Conservation (phyloP, 2,113 vertebrate species). For the Pseudorhombus dupliciocellatus region DNA sequence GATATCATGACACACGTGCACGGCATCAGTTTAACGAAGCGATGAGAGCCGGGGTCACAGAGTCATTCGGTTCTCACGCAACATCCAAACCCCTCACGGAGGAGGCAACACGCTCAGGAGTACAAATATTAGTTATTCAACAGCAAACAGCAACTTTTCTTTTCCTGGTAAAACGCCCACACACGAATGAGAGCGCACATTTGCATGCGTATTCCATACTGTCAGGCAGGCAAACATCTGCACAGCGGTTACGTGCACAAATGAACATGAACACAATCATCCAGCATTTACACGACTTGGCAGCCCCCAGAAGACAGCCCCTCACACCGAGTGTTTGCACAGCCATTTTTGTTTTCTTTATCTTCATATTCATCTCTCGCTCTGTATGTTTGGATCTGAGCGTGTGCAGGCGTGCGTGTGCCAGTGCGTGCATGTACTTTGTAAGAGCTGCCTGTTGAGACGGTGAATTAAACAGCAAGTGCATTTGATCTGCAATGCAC, state of each 20-base stretch:
- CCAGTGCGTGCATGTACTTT: conserved; percentile 56
- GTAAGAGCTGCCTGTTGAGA: conserved; percentile 77
- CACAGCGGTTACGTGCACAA: conserved; percentile 46
- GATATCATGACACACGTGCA: neutral
- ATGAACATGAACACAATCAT: conserved; percentile 49
- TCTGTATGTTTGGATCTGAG: conserved; percentile 55
- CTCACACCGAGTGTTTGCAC: conserved; percentile 63
- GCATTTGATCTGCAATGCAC: conserved; percentile 80
- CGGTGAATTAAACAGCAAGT: conserved; percentile 79
- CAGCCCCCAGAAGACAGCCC: conserved; percentile 43
- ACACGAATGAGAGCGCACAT: conserved; percentile 31
- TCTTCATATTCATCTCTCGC: conserved; percentile 61
- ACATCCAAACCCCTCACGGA: neutral
- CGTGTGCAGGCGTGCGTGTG: conserved; percentile 50
- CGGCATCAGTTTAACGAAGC: neutral
- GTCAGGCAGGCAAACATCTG: conserved; percentile 44
- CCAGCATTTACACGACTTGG: conserved; percentile 33
- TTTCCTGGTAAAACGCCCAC: conserved; percentile 29
- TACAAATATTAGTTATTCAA: conserved; percentile 1
- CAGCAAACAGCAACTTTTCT: conserved; percentile 29
- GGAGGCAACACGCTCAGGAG: conserved; percentile 4
- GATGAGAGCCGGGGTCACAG: neutral
- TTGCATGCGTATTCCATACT: conserved; percentile 35
- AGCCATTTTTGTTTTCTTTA: conserved; percentile 53
- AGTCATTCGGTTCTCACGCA: conserved; percentile 5